Evolutionary conservation across 2,888 invertebrate genomes (phyloP).

Genomic region (Tachina lurida): DNA sequence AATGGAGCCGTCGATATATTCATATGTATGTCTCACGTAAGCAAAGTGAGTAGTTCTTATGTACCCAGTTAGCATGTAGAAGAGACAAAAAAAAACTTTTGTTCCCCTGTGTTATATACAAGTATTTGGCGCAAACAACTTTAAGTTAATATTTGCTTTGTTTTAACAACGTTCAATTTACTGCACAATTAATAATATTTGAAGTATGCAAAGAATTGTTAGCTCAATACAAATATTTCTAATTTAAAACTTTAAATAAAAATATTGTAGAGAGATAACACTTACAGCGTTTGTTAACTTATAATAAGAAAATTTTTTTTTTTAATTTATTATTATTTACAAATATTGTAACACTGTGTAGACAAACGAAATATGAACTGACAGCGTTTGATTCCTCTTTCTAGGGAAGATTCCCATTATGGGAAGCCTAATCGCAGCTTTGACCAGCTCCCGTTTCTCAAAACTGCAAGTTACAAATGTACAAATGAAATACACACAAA

Average conservation of each 20-base stretch:
- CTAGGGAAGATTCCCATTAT: no score
- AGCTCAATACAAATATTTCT: neutral
- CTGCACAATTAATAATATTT: slow-evolving; percentile 29
- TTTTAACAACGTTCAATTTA: slow-evolving; percentile 16
- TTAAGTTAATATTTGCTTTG: slow-evolving; percentile 22
- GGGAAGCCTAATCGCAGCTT: no score
- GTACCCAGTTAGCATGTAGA: neutral
- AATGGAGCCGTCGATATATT: no score
- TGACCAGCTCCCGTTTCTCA: no score
- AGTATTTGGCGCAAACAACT: neutral
- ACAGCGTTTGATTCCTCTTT: no score
- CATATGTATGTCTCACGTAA: no score
- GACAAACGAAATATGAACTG: no score
- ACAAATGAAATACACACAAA: no score
- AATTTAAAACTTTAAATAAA: slow-evolving; percentile 1
- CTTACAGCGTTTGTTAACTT: neutral
- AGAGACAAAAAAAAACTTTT: neutral
- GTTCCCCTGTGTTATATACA: neutral
- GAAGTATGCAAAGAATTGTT: neutral
- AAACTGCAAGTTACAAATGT: no score
- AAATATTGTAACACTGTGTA: neutral
- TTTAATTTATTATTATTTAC: neutral
- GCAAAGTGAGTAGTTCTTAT: no score
- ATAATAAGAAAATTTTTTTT: neutral
- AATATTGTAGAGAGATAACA: neutral